Conservation (phyloP, 2,797 vertebrate genomes). For the Tinamus major region DNA sequence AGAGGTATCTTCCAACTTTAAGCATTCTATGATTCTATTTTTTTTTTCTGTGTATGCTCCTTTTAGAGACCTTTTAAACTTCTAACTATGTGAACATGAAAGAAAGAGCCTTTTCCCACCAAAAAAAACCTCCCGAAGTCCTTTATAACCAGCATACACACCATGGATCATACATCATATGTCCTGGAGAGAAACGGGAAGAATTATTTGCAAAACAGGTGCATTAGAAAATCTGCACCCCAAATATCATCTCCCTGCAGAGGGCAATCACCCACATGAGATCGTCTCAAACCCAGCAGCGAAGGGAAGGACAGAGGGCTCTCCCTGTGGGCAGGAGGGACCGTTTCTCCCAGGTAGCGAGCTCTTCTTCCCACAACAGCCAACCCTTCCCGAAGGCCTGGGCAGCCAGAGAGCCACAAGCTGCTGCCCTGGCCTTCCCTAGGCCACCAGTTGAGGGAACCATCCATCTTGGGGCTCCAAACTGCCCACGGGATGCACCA, state of each 20-base stretch:
- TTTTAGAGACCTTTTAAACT: not conserved
- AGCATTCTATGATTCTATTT: too few relatives aligned
- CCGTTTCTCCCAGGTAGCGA: not conserved
- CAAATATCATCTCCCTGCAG: not conserved
- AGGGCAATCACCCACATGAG: not conserved
- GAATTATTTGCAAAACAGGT: not conserved
- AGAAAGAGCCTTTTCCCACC: not conserved
- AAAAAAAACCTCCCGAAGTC: not conserved
- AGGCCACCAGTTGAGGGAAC: not conserved
- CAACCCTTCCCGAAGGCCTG: not conserved
- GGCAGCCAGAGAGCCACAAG: not conserved
- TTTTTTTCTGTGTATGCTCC: not conserved
- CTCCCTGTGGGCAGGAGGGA: not conserved
- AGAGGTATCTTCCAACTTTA: too few relatives aligned
- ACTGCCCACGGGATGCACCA: not conserved
- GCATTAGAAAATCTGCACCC: not conserved
- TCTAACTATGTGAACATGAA: not conserved
- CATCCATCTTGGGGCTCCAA: not conserved
- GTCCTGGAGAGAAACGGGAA: accelerated
- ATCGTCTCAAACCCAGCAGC: not conserved
- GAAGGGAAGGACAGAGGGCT: not conserved
- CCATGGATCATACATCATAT: not conserved
- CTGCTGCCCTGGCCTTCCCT: not conserved
- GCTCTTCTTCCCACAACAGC: not conserved
- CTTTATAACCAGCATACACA: not conserved